phyloP scores from a whole-genome alignment of 2,113 vertebrate genomes.

The Rhegmatorhina hoffmannsi region DNA sequence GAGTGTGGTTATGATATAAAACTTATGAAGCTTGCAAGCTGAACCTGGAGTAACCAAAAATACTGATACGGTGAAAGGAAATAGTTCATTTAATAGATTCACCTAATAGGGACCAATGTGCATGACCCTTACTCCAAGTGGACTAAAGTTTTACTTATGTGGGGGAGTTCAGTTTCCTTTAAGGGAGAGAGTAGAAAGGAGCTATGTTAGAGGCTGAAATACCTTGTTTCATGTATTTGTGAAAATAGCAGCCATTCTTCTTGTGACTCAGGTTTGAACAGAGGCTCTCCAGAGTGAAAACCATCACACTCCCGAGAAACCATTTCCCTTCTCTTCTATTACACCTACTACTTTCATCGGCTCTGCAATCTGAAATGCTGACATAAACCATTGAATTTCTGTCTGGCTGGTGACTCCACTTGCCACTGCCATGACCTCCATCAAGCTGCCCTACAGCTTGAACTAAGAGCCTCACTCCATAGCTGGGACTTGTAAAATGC shows the following conservation, averaged over 20 bases:
- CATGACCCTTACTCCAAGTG: not conserved
- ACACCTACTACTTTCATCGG: not conserved
- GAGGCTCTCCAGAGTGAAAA: not conserved
- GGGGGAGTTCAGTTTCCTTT: not conserved
- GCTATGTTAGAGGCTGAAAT: not conserved
- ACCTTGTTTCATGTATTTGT: rapidly evolving
- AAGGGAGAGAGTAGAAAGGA: not conserved
- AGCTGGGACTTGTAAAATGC: not conserved
- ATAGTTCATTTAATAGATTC: not conserved
- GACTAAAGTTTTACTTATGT: not conserved
- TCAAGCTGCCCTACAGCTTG: not conserved
- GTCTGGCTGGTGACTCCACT: not conserved
- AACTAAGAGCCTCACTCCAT: not conserved
- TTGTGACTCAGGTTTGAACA: not conserved
- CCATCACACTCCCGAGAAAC: not conserved
- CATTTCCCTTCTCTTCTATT: not conserved
- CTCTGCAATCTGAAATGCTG: not conserved
- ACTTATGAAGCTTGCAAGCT: not conserved
- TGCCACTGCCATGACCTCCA: not conserved
- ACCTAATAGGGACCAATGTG: not conserved
- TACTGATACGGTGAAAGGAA: not conserved
- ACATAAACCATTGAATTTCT: not conserved
- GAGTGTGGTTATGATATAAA: not conserved
- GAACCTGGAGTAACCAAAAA: not conserved
- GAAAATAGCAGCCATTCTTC: not conserved